Evolutionary conservation across 1,140 invertebrate species (phyloP), one percentile per base, ranked within the genome.

Genomic region (Lepidostoma basale): DNA sequence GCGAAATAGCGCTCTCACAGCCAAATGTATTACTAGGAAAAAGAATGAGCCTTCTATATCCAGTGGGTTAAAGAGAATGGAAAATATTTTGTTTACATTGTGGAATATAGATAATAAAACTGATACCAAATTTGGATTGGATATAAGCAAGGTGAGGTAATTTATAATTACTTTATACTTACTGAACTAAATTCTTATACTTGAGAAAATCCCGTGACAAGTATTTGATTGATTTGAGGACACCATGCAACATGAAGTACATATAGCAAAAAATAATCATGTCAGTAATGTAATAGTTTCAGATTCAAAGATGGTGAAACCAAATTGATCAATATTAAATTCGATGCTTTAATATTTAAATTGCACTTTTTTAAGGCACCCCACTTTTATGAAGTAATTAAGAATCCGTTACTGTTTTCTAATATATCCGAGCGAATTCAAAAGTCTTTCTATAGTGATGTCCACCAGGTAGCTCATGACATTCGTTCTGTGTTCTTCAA

Each of bases 371-470:
- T 79, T 42, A 74, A 82, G 81, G 79, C 79, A 59, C 80, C 80
- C n/a, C 76, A 80, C 68, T 83, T 81, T 74, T 81, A 81, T 60
- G 80, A 81, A 74, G 77, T 82, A 16, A 77, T 82, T n/a, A 82
- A 82, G 68, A 78, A 81, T 72, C 81, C 81, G 14, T 81, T 83
- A 77, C 80, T 79, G 56, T 75, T 82, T 8, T 76, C 80, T 47
- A 78, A 82, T 67, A 81, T 83, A 62, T 76, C 75, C 18, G 79
- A 80, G 3, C 81, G 82, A 70, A 70, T 83, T 42, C 79, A 77
- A 64, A 81, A 79, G 73, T 77, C 76, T 3, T 76, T 77, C 5
- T 82, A 83, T 60, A 77, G 75, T 14, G 79, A 81, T 60, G 73
- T 78, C 23, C 80, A 83, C 47, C 80, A 82, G 74, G 79, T 82